Conservation (phyloP, 2,797 vertebrate genomes). For the Tenualosa ilisha region DNA sequence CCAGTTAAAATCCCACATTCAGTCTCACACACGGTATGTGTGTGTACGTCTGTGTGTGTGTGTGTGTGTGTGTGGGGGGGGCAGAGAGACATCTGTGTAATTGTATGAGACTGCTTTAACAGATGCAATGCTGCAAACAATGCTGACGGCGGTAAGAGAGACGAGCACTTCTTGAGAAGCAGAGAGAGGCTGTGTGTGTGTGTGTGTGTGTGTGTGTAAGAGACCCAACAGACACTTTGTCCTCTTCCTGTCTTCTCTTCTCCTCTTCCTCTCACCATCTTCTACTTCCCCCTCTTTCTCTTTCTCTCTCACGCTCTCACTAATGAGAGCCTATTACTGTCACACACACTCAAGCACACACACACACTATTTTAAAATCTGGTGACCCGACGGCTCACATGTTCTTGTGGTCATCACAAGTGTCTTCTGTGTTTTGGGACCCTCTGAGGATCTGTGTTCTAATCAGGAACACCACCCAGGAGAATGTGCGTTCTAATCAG, state of each 20-base stretch:
- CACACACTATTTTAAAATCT: not conserved
- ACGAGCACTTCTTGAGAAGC: too few relatives aligned
- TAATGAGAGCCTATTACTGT: too few relatives aligned
- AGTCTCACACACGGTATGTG: not conserved
- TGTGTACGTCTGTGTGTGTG: not conserved
- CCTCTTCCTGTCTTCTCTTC: not conserved
- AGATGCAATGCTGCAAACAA: too few relatives aligned
- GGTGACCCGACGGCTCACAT: too few relatives aligned
- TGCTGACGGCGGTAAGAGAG: too few relatives aligned
- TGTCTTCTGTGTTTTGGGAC: not conserved
- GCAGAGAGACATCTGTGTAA: not conserved
- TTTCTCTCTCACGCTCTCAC: not conserved
- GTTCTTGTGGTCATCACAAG: not conserved
- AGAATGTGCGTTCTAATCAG: not conserved
- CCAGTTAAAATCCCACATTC: constrained; percentile 43
- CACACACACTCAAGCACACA: too few relatives aligned
- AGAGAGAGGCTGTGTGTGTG: too few relatives aligned
- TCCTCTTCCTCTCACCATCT: not conserved
- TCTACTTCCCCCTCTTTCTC: not conserved
- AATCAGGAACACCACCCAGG: not conserved
- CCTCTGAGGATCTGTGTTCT: not conserved
- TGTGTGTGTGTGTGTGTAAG: too few relatives aligned
- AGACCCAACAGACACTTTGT: too few relatives aligned
- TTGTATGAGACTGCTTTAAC: too few relatives aligned
- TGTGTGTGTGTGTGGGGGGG: not conserved